Evolutionary conservation across 2,113 vertebrate species (phyloP).

Genomic region (Centropus unirufus): DNA sequence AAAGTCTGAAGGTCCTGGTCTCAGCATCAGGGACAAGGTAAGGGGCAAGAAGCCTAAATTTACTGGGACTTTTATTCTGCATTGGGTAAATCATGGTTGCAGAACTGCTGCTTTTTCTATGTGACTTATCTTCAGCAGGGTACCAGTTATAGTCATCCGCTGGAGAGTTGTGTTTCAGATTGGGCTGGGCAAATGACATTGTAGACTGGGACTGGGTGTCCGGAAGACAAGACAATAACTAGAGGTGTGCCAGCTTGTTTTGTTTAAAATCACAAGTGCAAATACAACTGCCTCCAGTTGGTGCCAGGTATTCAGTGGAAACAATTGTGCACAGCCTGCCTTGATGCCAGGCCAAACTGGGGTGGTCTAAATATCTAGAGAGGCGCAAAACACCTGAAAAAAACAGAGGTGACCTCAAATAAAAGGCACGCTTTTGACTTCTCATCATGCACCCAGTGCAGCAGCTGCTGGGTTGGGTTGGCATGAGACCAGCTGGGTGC

Average conservation of each 20-base stretch:
- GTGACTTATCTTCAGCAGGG: not conserved
- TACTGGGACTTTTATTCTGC: not conserved
- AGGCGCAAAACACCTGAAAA: not conserved
- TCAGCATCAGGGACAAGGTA: not conserved
- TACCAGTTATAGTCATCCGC: not conserved
- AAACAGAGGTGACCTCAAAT: not conserved
- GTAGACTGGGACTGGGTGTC: not conserved
- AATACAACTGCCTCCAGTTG: not conserved
- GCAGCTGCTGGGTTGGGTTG: not conserved
- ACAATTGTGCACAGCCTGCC: not conserved
- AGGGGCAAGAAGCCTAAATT: not conserved
- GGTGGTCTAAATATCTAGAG: not conserved
- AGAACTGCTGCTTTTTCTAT: not conserved
- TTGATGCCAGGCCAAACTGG: too few relatives aligned
- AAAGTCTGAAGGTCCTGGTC: not conserved
- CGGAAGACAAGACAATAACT: not conserved
- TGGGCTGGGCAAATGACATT: not conserved
- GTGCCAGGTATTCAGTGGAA: not conserved
- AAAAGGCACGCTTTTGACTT: not conserved
- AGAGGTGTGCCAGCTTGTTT: not conserved
- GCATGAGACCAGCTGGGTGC: fast-evolving
- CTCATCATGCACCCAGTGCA: not conserved
- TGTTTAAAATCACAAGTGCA: not conserved
- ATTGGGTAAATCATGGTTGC: not conserved
- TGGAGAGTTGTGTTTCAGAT: not conserved